Evolutionary conservation across 2,888 invertebrate species (phyloP).

Genomic region (Eledone cirrhosa): DNA sequence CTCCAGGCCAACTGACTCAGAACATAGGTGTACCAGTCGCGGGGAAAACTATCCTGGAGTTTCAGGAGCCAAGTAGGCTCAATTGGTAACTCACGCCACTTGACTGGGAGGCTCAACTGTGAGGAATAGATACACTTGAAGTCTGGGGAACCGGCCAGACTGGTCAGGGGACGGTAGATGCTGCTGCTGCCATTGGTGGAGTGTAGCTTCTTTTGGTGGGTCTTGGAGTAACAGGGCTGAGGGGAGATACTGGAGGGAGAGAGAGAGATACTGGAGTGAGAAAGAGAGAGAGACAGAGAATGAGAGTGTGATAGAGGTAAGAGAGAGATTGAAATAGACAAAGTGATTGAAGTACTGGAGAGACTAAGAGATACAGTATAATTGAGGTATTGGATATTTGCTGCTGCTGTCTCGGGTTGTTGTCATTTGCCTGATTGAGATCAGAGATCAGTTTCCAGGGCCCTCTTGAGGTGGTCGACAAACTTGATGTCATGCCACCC

Average conservation of each 20-base stretch:
- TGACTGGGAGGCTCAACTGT: constrained; percentile 54
- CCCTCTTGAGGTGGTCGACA: too few relatives aligned
- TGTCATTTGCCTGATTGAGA: too few relatives aligned
- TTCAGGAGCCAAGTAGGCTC: constrained; percentile 54
- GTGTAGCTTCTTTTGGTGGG: constrained; percentile 36
- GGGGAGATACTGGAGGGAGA: not conserved
- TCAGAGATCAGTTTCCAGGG: too few relatives aligned
- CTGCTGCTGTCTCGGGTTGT: too few relatives aligned
- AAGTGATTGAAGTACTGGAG: too few relatives aligned
- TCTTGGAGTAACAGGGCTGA: constrained; percentile 11
- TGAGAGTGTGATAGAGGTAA: too few relatives aligned
- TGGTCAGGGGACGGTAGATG: constrained; percentile 59
- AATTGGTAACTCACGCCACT: constrained; percentile 60
- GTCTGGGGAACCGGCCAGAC: constrained; percentile 57
- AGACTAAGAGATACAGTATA: too few relatives aligned
- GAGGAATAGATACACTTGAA: constrained; percentile 58
- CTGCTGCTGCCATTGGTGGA: constrained; percentile 42
- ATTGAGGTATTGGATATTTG: too few relatives aligned
- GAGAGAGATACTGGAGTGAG: not conserved
- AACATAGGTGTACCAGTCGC: constrained; percentile 60
- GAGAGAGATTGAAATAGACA: too few relatives aligned
- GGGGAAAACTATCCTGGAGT: constrained; percentile 52
- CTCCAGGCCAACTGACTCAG: constrained; percentile 51
- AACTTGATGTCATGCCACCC: too few relatives aligned
- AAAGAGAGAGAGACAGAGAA: too few relatives aligned